Evolutionary conservation across 2,113 vertebrate genomes (phyloP).

Genomic region (Loxodonta africana): DNA sequence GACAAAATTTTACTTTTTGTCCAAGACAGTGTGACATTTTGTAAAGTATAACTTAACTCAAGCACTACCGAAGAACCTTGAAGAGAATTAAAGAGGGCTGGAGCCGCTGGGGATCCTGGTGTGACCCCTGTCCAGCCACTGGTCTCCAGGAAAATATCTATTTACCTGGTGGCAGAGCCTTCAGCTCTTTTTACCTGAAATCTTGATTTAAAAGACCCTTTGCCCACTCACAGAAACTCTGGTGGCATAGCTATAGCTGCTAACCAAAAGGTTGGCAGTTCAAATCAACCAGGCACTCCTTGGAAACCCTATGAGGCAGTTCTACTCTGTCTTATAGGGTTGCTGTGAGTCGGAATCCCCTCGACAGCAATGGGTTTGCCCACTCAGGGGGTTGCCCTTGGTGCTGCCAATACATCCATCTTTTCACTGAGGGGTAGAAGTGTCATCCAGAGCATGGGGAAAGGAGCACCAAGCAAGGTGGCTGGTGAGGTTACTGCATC

Average conservation of each 20-base stretch:
- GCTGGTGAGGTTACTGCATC: too few relatives aligned
- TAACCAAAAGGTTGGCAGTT: too few relatives aligned
- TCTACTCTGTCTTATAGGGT: too few relatives aligned
- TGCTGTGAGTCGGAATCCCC: too few relatives aligned
- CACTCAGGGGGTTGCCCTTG: not conserved
- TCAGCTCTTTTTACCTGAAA: not conserved
- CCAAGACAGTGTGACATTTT: not conserved
- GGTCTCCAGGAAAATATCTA: not conserved
- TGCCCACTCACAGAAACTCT: not conserved
- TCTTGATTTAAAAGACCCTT: not conserved
- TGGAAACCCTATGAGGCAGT: too few relatives aligned
- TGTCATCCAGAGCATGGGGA: accelerated
- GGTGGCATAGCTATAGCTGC: too few relatives aligned
- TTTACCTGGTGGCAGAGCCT: not conserved
- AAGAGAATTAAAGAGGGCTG: not conserved
- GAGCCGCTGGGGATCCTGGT: too few relatives aligned
- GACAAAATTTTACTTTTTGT: conserved; percentile 47
- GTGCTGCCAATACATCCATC: not conserved
- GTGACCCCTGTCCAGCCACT: not conserved
- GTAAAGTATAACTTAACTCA: not conserved
- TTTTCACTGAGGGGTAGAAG: too few relatives aligned
- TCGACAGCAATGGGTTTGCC: too few relatives aligned
- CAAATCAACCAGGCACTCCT: too few relatives aligned
- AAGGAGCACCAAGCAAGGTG: not conserved
- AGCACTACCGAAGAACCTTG: not conserved